Evolutionary conservation across 30 jellyfish, hydroid and myxozoan genomes (phyloP).

Genomic region (Turritopsis rubra): DNA sequence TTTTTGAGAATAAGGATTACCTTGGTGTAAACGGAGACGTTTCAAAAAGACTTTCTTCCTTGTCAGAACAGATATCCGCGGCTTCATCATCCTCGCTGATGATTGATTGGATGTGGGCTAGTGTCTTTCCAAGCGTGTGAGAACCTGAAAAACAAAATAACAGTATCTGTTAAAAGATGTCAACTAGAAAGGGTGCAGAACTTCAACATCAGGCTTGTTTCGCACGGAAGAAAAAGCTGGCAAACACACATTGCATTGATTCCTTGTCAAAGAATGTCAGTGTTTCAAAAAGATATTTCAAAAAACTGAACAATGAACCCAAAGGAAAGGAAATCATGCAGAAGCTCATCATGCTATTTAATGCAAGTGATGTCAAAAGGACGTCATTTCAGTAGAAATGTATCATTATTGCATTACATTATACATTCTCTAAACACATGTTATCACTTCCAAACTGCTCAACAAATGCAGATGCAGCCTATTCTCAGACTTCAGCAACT

Average conservation of each 20-base stretch:
- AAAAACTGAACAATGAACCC: neutral
- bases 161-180: neutral
- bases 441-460: too few relatives aligned
- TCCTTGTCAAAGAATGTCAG: neutral
- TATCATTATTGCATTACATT: too few relatives aligned
- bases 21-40: constrained; percentile 82
- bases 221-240: neutral
- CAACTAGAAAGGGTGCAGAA: neutral
- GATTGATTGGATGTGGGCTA: constrained; percentile 69
- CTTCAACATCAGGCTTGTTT: neutral
- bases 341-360: too few relatives aligned
- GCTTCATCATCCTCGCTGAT: constrained; percentile 53
- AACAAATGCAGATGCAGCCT: too few relatives aligned
- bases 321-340: too few relatives aligned
- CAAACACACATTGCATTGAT: neutral
- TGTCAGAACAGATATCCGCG: constrained; percentile 23
- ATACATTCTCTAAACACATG: too few relatives aligned
- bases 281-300: neutral
- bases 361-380: too few relatives aligned
- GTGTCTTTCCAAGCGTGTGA: constrained; percentile 74
- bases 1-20: too few relatives aligned
- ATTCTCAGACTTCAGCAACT: too few relatives aligned
- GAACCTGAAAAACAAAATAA: neutral
- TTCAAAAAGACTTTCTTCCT: constrained; percentile 62
- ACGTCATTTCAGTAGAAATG: too few relatives aligned